Conservation (phyloP, 2,797 vertebrate species). For the Synaphobranchus kaupii region DNA sequence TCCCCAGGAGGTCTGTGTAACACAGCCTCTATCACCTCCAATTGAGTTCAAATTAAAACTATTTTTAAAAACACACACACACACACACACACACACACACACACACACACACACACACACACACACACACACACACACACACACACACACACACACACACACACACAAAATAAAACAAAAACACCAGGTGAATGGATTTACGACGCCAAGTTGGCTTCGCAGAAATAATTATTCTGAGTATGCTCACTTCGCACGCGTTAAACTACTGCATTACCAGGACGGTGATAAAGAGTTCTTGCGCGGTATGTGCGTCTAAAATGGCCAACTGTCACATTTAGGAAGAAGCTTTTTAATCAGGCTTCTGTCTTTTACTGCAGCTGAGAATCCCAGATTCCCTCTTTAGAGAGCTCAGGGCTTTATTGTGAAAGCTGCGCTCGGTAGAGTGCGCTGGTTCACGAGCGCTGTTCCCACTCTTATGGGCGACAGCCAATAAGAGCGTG, state of each 20-base stretch:
- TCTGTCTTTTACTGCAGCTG: not conserved
- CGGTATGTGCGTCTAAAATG: not conserved
- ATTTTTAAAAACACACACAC: no score
- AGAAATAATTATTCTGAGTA: not conserved
- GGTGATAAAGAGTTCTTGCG: not conserved
- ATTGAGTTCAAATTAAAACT: constrained; percentile 34
- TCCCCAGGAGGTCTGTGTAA: constrained; percentile 31
- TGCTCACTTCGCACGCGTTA: not conserved
- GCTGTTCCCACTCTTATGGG: not conserved
- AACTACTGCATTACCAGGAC: not conserved
- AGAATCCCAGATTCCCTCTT: not conserved
- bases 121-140: no score
- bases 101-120: no score
- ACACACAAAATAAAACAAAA: constrained; percentile 21
- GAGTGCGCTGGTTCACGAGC: not conserved
- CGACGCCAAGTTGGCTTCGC: not conserved
- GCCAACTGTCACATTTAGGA: not conserved
- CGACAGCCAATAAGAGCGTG: not conserved
- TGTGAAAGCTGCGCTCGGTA: not conserved
- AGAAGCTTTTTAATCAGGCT: not conserved
- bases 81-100: no score
- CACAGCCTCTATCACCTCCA: constrained; percentile 32
- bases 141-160: no score
- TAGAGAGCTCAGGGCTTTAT: not conserved
- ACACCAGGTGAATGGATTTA: not conserved